These are phyloP conservation scores for Morone chrysops DNA, from an alignment of 2,113 vertebrate species.

Conservation along the genomic window DNA sequence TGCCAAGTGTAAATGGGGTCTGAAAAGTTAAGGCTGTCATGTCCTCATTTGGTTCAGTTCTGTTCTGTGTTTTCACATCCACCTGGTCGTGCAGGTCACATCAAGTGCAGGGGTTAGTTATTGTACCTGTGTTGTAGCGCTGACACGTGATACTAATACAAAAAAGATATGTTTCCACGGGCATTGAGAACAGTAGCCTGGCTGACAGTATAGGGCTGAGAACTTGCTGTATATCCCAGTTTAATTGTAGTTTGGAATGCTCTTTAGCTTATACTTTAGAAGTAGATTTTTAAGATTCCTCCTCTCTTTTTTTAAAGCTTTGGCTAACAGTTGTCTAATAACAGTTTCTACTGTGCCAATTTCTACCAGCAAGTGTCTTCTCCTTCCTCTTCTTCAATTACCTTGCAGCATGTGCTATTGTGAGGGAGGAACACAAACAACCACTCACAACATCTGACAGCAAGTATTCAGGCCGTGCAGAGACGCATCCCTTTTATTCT, in stretches of 20 bases:
- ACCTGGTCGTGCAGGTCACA: slow-evolving; percentile 31
- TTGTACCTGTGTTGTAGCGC: slow-evolving; percentile 16
- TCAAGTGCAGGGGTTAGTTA: slow-evolving; percentile 37
- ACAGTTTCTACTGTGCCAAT: slow-evolving; percentile 90
- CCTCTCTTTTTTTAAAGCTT: slow-evolving; percentile 66
- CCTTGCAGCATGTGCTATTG: slow-evolving; percentile 84
- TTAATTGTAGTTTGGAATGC: neutral
- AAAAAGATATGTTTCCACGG: neutral
- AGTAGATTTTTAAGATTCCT: slow-evolving; percentile 58
- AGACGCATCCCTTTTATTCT: slow-evolving; percentile 50
- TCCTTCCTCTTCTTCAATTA: slow-evolving; percentile 75
- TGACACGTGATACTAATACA: slow-evolving; percentile 3
- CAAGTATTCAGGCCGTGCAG: slow-evolving; percentile 65
- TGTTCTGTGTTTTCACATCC: slow-evolving; percentile 19
- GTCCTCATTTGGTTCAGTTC: slow-evolving; percentile 1
- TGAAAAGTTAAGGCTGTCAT: neutral
- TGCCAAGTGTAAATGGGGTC: slow-evolving; percentile 11
- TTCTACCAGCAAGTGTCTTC: slow-evolving; percentile 94
- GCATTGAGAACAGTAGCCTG: neutral
- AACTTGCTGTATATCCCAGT: slow-evolving; percentile 20
- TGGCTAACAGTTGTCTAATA: slow-evolving; percentile 62
- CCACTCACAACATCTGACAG: slow-evolving; percentile 67
- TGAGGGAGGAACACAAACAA: slow-evolving; percentile 69
- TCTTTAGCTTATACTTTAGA: slow-evolving; percentile 45
- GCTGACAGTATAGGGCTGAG: neutral